Base-by-base conservation (phyloP, 2,113 vertebrate species). In the Crotalus viridis region DNA sequence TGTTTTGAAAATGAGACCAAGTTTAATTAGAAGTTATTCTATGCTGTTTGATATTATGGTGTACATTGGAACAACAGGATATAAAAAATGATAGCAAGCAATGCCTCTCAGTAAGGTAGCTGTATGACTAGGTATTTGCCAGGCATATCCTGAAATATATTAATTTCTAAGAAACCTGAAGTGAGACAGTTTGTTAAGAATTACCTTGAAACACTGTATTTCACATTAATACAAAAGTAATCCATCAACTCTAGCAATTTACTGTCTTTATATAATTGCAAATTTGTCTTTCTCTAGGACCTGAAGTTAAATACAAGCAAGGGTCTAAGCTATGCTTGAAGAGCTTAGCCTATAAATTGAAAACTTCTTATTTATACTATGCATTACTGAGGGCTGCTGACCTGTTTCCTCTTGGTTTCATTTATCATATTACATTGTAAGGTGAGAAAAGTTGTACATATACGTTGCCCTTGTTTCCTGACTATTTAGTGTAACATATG, bases 121-220 rank as follows among this genome's bases (percentile, higher is more conserved):
- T 86, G 28, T 26, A 26, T 86, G 81, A 89, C 43, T 46, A 87
- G 81, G 24, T 64, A 55, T 86, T 87, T 13, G 1, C 59, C 12
- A 91, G 81, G 85, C 92, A 28, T 90, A 92, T 56, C 0, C 74
- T 91, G 90, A 74, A 85, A 39, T 91, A 90, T 95, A 56, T 92
- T 93, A 89, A 93, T 90, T 92, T 59, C 55, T 22, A 54, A 90
- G 92, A 85, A 57, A 61, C 96, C 90, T 56, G 87, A 94, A n/a
- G 46, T 28, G 46, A 26, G 46, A 54, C 91, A 90, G 88, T 95
- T 94, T 95, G 85, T 26, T 88, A 88, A 13, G 46, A 91, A 96
- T 94, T 54, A 91, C 90, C 90, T 93, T 89, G 74, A 48, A 93
- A 93, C 93, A 51, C 8, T 9, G 48, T 51, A 94, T 46, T 43